These are phyloP conservation scores for Ladona fulva DNA, from an alignment of 1,140 invertebrate species.

Conservation along the genomic window DNA sequence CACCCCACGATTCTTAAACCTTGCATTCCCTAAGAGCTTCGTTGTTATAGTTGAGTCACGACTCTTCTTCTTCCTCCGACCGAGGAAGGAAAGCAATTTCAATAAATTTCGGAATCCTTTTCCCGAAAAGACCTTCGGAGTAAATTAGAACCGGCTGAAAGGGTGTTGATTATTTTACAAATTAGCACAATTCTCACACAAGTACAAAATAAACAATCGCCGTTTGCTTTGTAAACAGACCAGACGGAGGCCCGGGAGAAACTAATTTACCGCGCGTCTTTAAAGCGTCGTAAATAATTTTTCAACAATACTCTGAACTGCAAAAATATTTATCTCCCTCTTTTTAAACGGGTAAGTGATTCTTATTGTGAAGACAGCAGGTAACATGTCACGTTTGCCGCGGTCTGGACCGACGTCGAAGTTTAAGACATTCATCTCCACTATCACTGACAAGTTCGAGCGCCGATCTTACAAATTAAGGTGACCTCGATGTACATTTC, in stretches of 20 bases:
- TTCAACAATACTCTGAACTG: not conserved
- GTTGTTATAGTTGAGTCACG: constrained; percentile 5
- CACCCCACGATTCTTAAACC: not conserved
- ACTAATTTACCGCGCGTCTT: not conserved
- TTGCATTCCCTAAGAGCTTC: not conserved
- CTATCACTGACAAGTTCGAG: too few relatives aligned
- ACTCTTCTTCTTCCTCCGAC: not conserved
- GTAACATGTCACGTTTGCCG: too few relatives aligned
- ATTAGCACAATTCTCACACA: constrained; percentile 1
- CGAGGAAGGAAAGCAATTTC: not conserved
- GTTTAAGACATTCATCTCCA: too few relatives aligned
- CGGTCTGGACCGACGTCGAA: too few relatives aligned
- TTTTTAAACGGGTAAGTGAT: too few relatives aligned
- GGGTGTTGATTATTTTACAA: constrained; percentile 1
- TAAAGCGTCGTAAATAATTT: not conserved
- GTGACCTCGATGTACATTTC: too few relatives aligned
- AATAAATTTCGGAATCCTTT: not conserved
- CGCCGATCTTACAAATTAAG: too few relatives aligned
- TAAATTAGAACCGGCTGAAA: not conserved
- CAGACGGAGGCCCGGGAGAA: not conserved
- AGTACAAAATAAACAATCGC: not conserved
- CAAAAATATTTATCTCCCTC: not conserved
- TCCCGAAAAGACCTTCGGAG: not conserved
- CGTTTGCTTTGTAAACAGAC: not conserved
- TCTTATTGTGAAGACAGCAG: too few relatives aligned